Conservation (phyloP, 1,140 invertebrate species). For the Hesperophylax magnus region DNA sequence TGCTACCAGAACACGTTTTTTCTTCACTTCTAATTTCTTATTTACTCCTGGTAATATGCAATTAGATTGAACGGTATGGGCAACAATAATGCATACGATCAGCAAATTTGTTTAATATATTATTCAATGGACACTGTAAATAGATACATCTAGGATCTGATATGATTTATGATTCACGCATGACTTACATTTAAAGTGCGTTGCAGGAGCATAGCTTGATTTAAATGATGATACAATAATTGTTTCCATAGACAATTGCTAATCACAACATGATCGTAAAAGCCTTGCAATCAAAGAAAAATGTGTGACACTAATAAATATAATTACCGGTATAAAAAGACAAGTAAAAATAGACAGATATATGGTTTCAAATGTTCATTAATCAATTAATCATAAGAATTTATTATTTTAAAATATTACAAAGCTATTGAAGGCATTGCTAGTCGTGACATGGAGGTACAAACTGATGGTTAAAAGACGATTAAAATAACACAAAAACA, state of each 20-base stretch:
- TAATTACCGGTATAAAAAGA: too few species aligned
- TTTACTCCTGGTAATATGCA: slow-evolving; percentile 12
- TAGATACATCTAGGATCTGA: slow-evolving; percentile 21
- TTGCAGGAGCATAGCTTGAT: too few species aligned
- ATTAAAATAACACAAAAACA: too few species aligned
- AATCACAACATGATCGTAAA: neutral
- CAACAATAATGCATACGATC: slow-evolving; percentile 15
- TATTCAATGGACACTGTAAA: slow-evolving; percentile 1
- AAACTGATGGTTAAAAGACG: too few species aligned
- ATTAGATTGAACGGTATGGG: neutral
- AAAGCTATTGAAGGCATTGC: too few species aligned
- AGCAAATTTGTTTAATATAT: neutral
- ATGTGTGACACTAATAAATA: too few species aligned
- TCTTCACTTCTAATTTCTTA: neutral
- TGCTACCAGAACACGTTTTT: slow-evolving; percentile 8
- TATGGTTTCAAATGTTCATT: too few species aligned
- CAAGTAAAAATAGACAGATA: too few species aligned
- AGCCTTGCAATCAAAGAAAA: too few species aligned
- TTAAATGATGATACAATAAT: neutral
- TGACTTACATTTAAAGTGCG: neutral
- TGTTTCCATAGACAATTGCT: neutral
- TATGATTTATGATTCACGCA: slow-evolving; percentile 13
- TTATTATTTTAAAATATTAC: too few species aligned
- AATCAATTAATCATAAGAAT: too few species aligned
- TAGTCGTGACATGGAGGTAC: too few species aligned